Evolutionary conservation across 2,113 vertebrate species (phyloP).

Genomic region (Spermophilus dauricus): DNA sequence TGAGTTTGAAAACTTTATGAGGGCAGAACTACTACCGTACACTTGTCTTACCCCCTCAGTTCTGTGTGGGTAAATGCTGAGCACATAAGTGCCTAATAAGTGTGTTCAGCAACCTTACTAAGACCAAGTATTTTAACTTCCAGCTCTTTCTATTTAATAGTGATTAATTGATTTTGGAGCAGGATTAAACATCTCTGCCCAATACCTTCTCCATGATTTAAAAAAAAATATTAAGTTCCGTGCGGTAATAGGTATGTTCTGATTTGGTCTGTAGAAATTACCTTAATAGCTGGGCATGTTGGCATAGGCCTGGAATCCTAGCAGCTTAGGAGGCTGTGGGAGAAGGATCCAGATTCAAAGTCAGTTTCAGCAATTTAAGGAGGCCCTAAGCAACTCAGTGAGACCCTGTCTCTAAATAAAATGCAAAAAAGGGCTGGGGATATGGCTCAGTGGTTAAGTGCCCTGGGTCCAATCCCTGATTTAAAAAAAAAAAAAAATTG

Average conservation of each 20-base stretch:
- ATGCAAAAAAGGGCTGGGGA: no score
- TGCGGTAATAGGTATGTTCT: neutral
- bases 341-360: no score
- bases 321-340: no score
- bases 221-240: neutral
- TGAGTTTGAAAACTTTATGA: rapidly evolving
- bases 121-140: neutral
- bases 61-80: no score
- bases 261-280: conserved; percentile 13
- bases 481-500: no score
- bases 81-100: rapidly evolving
- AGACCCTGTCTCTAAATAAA: no score
- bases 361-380: no score
- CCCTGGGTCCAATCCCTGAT: no score
- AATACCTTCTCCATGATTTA: neutral
- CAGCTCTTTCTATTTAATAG: neutral
- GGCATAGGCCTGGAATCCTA: no score
- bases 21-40: rapidly evolving
- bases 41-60: neutral
- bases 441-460: no score
- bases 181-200: neutral
- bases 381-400: no score
- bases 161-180: neutral
- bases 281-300: no score
- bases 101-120: neutral